phyloP scores from a whole-genome alignment of 2,797 vertebrate genomes.

The Naso thynnoides region DNA sequence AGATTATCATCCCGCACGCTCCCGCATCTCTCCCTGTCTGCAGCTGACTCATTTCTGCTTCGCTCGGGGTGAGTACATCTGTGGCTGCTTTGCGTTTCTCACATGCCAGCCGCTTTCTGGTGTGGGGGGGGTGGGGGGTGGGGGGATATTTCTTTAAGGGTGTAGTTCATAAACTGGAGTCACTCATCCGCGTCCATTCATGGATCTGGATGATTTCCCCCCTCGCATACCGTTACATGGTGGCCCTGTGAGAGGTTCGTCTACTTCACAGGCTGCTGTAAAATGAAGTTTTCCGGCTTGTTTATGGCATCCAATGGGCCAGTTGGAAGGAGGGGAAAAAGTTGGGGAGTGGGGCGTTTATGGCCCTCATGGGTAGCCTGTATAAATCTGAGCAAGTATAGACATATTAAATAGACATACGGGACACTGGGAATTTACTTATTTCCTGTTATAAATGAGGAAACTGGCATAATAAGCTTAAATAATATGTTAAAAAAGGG shows the following conservation, averaged over 20 bases:
- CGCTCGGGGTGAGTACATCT: constrained; percentile 69
- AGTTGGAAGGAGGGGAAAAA: neutral
- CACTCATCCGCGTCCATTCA: constrained; percentile 38
- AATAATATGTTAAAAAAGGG: neutral
- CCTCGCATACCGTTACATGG: constrained; percentile 56
- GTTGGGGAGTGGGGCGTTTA: constrained; percentile 13
- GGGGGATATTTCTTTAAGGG: constrained; percentile 12
- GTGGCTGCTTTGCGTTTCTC: too few relatives aligned
- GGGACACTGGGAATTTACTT: neutral
- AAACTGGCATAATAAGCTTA: neutral
- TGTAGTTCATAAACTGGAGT: constrained; percentile 12
- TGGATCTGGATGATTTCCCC: neutral
- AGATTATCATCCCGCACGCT: constrained; percentile 42
- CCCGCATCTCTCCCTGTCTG: constrained; percentile 53
- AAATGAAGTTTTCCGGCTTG: constrained; percentile 7
- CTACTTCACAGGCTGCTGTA: constrained; percentile 29
- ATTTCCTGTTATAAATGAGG: neutral
- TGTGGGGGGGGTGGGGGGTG: too few relatives aligned
- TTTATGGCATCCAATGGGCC: neutral
- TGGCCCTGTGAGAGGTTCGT: neutral
- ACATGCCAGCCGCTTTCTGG: too few relatives aligned
- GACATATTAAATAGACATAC: neutral
- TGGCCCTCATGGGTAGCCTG: fast-evolving
- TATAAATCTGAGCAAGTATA: too few relatives aligned
- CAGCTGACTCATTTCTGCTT: constrained; percentile 63